These are phyloP conservation scores for Hydropsyche betteni DNA, from an alignment of 2,888 invertebrate species.

Conservation along the genomic window DNA sequence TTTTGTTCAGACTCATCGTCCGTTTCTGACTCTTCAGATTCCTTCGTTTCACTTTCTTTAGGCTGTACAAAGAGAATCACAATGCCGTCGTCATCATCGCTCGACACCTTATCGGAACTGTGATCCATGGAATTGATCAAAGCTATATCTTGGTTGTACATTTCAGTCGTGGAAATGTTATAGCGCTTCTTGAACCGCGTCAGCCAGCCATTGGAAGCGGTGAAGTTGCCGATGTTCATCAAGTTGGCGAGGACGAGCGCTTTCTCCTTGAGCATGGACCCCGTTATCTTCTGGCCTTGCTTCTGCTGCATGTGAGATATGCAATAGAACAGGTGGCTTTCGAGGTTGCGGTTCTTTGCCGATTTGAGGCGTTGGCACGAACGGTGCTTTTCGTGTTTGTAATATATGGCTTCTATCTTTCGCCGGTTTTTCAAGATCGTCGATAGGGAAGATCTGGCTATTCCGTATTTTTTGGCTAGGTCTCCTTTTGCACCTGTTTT, in stretches of 20 bases:
- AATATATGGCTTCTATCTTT: neutral
- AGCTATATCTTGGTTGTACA: neutral
- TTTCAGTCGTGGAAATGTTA: neutral
- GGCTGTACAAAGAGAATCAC: too few species aligned
- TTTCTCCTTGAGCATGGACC: neutral
- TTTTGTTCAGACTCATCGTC: too few species aligned
- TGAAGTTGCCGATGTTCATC: slow-evolving; percentile 3
- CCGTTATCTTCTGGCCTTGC: neutral
- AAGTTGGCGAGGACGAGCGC: neutral
- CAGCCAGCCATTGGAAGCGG: slow-evolving; percentile 14
- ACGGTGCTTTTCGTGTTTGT: neutral
- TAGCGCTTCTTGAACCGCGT: slow-evolving; percentile 7
- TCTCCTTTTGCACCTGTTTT: neutral
- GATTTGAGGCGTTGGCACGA: neutral
- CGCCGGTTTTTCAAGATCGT: slow-evolving; percentile 6
- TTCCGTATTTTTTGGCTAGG: slow-evolving; percentile 16
- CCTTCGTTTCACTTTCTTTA: neutral
- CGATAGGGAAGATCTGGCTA: slow-evolving; percentile 3
- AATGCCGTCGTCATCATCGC: neutral
- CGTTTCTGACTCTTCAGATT: too few species aligned
- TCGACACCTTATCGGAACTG: neutral
- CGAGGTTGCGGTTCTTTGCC: neutral
- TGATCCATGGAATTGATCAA: neutral
- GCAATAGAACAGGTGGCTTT: neutral
- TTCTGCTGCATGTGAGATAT: too few species aligned